Evolutionary conservation across 2,797 vertebrate species (phyloP).

Genomic region (Huso huso): DNA sequence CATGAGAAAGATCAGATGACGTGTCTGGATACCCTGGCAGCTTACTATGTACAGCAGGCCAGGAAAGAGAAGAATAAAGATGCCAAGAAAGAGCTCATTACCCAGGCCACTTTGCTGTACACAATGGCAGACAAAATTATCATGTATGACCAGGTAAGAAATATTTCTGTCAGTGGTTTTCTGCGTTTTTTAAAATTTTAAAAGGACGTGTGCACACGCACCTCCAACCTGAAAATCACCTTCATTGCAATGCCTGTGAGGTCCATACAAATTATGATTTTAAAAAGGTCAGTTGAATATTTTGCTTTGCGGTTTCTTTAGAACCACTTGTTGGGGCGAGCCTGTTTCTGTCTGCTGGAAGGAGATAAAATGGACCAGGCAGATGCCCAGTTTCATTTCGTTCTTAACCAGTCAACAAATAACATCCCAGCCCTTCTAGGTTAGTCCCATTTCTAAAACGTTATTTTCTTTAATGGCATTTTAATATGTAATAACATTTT

Average conservation of each 20-base stretch:
- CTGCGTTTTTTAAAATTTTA: neutral
- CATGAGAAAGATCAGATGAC: conserved; percentile 99
- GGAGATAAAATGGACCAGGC: conserved; percentile 99
- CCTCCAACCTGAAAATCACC: neutral
- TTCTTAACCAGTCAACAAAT: conserved; percentile 97
- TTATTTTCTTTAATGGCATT: conserved; percentile 13
- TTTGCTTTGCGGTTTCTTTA: conserved; percentile 40
- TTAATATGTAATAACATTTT: conserved; percentile 11
- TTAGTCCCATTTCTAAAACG: conserved; percentile 32
- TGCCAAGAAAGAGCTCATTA: conserved; percentile 97
- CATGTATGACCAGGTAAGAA: conserved; percentile 96
- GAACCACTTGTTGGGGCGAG: conserved; percentile 97
- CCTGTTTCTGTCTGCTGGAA: conserved; percentile 95
- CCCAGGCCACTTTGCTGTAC: conserved; percentile 91
- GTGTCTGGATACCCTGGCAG: conserved; percentile 90
- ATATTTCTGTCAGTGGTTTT: neutral
- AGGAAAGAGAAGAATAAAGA: conserved; percentile 98
- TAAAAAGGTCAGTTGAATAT: neutral
- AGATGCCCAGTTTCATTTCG: conserved; percentile 97
- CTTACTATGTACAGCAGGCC: conserved; percentile 97
- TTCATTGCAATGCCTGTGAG: too few relatives aligned
- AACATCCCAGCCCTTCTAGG: conserved; percentile 96
- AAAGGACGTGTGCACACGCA: neutral
- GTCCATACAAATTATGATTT: too few relatives aligned
- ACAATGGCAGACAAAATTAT: conserved; percentile 99